These are phyloP conservation scores for Eudemis profundana DNA, from an alignment of 2,888 invertebrate genomes.

Conservation along the genomic window DNA sequence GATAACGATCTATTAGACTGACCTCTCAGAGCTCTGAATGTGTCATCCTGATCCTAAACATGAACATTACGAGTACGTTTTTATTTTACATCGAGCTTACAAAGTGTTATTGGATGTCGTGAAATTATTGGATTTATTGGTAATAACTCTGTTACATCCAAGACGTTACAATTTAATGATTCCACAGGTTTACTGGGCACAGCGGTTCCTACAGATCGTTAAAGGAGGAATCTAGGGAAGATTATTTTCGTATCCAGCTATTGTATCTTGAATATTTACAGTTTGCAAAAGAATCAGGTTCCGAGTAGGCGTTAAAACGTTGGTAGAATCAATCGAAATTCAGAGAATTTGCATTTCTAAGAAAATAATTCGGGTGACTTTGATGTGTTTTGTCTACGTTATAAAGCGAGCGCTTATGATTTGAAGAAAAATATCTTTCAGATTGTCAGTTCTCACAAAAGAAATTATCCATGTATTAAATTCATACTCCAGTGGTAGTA, in stretches of 20 bases:
- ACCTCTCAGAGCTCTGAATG: slow-evolving; percentile 20
- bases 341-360: not conserved
- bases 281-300: too few species aligned
- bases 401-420: not conserved
- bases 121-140: slow-evolving; percentile 44
- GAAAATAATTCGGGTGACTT: slow-evolving; percentile 8
- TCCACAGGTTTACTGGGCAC: slow-evolving; percentile 41
- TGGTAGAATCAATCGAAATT: slow-evolving; percentile 12
- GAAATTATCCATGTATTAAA: too few species aligned
- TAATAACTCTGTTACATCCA: slow-evolving; percentile 37
- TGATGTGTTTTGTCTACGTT: slow-evolving; percentile 15
- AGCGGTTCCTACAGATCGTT: slow-evolving; percentile 34
- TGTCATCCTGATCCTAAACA: slow-evolving; percentile 14
- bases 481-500: too few species aligned
- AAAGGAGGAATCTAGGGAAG: slow-evolving; percentile 24
- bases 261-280: slow-evolving; percentile 10
- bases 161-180: slow-evolving; percentile 42
- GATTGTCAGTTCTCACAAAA: not conserved
- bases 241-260: slow-evolving; percentile 33
- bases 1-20: slow-evolving; percentile 25
- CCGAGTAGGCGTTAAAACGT: slow-evolving; percentile 25
- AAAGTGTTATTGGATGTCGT: slow-evolving; percentile 39
- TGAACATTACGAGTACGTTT: too few species aligned
- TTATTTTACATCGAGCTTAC: slow-evolving; percentile 39
- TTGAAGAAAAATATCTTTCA: not conserved